Conservation (phyloP, 2,113 vertebrate species). For the Triplophysa siluroides region DNA sequence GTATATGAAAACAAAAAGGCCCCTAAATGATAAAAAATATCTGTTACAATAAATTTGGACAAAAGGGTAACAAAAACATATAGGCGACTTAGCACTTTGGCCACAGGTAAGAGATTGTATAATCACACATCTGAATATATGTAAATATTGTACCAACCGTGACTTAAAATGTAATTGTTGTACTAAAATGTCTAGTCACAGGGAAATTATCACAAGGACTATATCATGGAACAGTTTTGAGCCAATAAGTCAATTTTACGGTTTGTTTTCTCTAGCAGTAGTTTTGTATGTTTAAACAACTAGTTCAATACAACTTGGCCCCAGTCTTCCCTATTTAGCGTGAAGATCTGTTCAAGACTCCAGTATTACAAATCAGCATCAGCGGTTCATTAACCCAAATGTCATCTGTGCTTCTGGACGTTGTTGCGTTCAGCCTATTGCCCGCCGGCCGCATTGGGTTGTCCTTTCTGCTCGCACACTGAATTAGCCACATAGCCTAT, state of each 20-base stretch:
- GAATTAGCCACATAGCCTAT: constrained; percentile 69
- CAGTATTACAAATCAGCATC: neutral
- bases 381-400: neutral
- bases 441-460: neutral
- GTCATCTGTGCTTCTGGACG: neutral
- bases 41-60: neutral
- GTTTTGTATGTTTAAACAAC: too few relatives aligned
- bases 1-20: neutral
- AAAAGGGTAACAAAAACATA: neutral
- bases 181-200: neutral
- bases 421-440: neutral
- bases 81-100: neutral
- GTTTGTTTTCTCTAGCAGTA: too few relatives aligned
- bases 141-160: neutral
- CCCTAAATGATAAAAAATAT: neutral
- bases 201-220: neutral
- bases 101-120: neutral
- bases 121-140: neutral
- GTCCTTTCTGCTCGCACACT: constrained; percentile 57
- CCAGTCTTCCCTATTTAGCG: neutral
- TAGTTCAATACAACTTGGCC: neutral
- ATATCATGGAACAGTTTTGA: too few relatives aligned
- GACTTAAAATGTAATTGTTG: neutral
- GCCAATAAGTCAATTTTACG: too few relatives aligned
- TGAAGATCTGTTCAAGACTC: neutral